Conservation (phyloP, 2,797 vertebrate species). For the Falco berigora region DNA sequence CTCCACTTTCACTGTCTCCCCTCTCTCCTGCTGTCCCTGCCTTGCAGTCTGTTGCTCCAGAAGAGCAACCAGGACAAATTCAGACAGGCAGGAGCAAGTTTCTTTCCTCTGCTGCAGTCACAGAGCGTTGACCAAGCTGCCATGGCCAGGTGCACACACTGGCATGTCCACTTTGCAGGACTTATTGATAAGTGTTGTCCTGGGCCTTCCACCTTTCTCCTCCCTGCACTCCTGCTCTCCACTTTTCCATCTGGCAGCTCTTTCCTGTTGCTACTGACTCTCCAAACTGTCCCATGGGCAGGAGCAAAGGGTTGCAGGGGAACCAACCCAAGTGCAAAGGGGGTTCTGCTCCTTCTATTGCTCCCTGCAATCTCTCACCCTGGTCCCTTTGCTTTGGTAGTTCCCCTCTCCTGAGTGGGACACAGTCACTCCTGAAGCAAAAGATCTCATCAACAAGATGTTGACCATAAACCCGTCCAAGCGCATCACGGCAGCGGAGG, state of each 20-base stretch:
- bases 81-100: neutral
- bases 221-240: neutral
- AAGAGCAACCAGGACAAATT: neutral
- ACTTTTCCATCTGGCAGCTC: neutral
- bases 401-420: slow-evolving; percentile 98
- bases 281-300: neutral
- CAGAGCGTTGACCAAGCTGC: neutral
- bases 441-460: slow-evolving; percentile 99
- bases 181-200: neutral
- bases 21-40: neutral
- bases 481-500: slow-evolving; percentile 90
- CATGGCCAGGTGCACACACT: neutral
- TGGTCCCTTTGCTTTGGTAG: slow-evolving; percentile 68
- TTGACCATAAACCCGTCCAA: slow-evolving; percentile 95
- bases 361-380: neutral
- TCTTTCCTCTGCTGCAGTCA: neutral
- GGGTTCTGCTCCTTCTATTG: neutral
- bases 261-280: neutral
- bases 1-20: neutral
- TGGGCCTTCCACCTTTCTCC: neutral
- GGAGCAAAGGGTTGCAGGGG: neutral
- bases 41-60: neutral
- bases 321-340: neutral
- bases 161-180: neutral
- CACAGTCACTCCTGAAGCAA: slow-evolving; percentile 95